Percentiles rank a stretch among this genome's conserved stretches.
Evolutionary conservation across 1,140 invertebrate species (phyloP).

Genomic region (Caerostris darwini): DNA sequence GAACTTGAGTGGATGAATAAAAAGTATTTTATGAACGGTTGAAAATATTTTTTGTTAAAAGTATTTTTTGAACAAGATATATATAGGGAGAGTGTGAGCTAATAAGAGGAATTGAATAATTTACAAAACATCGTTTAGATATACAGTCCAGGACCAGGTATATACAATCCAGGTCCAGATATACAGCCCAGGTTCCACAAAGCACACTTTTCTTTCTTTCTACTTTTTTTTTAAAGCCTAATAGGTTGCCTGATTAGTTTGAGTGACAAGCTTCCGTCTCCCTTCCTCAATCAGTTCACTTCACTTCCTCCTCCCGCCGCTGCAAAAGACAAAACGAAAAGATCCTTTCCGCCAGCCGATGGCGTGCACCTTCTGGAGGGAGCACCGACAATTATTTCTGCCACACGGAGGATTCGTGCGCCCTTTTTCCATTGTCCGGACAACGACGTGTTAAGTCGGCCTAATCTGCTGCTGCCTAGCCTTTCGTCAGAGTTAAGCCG

Average conservation of each 20-base stretch:
- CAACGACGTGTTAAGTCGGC: slow-evolving; percentile 52
- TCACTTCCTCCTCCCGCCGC: background rate
- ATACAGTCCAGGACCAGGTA: no score
- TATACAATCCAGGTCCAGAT: no score
- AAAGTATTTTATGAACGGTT: no score
- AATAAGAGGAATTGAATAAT: no score
- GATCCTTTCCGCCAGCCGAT: background rate
- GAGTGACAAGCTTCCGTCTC: background rate
- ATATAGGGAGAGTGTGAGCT: no score
- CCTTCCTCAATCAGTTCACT: background rate
- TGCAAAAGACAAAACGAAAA: slow-evolving; percentile 28
- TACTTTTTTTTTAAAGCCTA: no score
- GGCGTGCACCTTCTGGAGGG: background rate
- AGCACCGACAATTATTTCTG: slow-evolving; percentile 64
- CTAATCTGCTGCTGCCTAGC: slow-evolving; percentile 26
- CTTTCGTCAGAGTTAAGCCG: slow-evolving; percentile 45
- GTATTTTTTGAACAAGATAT: no score
- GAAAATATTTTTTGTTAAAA: no score
- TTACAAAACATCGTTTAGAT: no score
- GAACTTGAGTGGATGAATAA: no score
- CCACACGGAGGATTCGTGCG: slow-evolving; percentile 37
- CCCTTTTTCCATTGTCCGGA: slow-evolving; percentile 39
- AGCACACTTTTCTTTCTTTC: no score
- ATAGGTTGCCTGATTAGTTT: background rate
- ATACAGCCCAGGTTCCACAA: no score